Base-by-base conservation (phyloP, 2,113 vertebrate genomes). In the Etheostoma cragini region DNA sequence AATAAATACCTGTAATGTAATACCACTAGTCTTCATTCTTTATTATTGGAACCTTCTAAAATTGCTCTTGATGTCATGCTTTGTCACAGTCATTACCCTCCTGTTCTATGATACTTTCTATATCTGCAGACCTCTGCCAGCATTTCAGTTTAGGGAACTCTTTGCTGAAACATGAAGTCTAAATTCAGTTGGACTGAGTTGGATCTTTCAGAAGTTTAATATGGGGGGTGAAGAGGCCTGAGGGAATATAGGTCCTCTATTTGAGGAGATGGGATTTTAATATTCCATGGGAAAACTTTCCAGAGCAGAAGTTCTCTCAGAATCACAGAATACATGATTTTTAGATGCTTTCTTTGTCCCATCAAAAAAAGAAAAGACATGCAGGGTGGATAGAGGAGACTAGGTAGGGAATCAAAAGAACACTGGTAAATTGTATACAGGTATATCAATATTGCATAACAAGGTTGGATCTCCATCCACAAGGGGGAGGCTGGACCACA, bases 1-100 rank as follows among this genome's bases (percentile, higher is more conserved):
- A 95, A 95, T 94, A 95, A 95, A 95, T 87, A 72, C 82, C 70
- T 92, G 90, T 90, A 78, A 80, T 62, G 7, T n/a, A 17, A 38
- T 2, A 38, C 8, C 8, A 11, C 10, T 14, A 0, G 42, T 84
- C 13, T 62, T 47, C 5, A 15, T 74, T 17, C 12, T 73, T 70
- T 4, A 58, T 47, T 19, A 17, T 46, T 65, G 21, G 42, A 30
- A 5, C 26, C 17, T 10, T 30, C 8, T 24, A 47, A 5, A 54
- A 33, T 26, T 60, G 30, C 15, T 53, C 5, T 45, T 21, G 6
- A 16, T 30, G 3, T 8, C 21, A 11, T 42, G 42, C 15, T 60
- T 35, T 30, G 16, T 57, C 8, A 30, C 35, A 26, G 8, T 35
- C 11, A 19, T 26, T 54, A 49, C 2, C 35, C 4, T 52, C 2